Evolutionary conservation across 23 tunicate genomes (phyloP).

Genomic region (Clavelina lepadiformis): DNA sequence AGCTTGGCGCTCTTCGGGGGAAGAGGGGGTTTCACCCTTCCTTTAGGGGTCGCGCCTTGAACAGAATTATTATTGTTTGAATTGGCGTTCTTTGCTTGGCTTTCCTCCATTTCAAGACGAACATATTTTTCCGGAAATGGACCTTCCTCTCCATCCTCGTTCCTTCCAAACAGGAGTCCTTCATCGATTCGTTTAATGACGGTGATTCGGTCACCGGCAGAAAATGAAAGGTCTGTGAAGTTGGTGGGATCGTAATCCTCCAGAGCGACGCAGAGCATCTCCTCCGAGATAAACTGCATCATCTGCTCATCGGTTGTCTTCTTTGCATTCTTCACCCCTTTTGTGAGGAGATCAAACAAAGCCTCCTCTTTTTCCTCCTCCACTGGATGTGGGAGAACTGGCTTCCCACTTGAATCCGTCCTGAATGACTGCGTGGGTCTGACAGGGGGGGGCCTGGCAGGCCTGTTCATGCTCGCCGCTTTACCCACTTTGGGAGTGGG

Average conservation of each 20-base stretch:
- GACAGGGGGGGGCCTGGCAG: too few relatives aligned
- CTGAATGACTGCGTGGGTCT: too few relatives aligned
- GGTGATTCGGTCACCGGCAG: slow-evolving; percentile 38
- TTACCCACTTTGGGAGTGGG: too few relatives aligned
- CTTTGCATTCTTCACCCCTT: slow-evolving; percentile 1
- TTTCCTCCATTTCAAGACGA: slow-evolving; percentile 3
- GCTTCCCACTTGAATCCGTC: not conserved
- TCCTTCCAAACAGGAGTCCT: slow-evolving; percentile 43
- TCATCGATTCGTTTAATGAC: slow-evolving; percentile 37
- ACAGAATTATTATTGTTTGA: slow-evolving; percentile 8
- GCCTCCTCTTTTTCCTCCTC: slow-evolving; percentile 12
- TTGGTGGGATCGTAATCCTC: slow-evolving; percentile 23
- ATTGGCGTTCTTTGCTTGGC: not conserved
- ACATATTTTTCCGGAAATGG: slow-evolving; percentile 41
- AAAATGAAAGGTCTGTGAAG: slow-evolving; percentile 40
- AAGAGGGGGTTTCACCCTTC: not conserved
- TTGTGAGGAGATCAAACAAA: slow-evolving; percentile 4
- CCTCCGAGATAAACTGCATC: slow-evolving; percentile 25
- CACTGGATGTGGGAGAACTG: not conserved
- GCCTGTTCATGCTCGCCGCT: too few relatives aligned
- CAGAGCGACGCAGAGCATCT: slow-evolving; percentile 19
- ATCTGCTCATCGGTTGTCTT: slow-evolving; percentile 21
- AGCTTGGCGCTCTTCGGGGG: not conserved
- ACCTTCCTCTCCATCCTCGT: slow-evolving; percentile 61
- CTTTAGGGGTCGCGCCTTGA: not conserved